These are phyloP conservation scores for Bugulina stolonifera DNA, from an alignment of 2,888 invertebrate species.

Conservation along the genomic window DNA sequence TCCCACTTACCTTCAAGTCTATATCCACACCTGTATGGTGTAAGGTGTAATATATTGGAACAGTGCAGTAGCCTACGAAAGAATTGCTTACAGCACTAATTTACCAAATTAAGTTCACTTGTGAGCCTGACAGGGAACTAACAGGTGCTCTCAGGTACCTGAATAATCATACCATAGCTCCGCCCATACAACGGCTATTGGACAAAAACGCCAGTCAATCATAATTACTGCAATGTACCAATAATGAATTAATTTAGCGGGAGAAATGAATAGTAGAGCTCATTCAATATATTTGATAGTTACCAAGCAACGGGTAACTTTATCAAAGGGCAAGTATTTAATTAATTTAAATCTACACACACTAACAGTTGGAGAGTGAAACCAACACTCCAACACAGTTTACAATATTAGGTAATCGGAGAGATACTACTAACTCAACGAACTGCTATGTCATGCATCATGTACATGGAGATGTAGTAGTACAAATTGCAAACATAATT, in stretches of 20 bases:
- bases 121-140: background rate
- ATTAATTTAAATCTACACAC: background rate
- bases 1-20: no score
- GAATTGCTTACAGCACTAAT: background rate
- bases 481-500: no score
- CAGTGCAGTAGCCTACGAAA: background rate
- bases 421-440: no score
- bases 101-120: background rate
- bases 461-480: no score
- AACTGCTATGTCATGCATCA: no score
- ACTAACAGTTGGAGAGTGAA: no score
- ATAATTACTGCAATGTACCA: background rate
- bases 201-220: background rate
- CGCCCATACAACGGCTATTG: background rate
- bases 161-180: background rate
- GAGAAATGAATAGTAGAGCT: background rate
- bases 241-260: background rate
- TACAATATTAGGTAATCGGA: no score
- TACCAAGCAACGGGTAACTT: background rate
- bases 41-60: no score
- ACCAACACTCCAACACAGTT: no score
- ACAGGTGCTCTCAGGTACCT: background rate
- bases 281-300: background rate
- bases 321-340: background rate
- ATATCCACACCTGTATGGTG: no score